Evolutionary conservation across 2,113 vertebrate species (phyloP).

Genomic region (Xiphorhynchus elegans): DNA sequence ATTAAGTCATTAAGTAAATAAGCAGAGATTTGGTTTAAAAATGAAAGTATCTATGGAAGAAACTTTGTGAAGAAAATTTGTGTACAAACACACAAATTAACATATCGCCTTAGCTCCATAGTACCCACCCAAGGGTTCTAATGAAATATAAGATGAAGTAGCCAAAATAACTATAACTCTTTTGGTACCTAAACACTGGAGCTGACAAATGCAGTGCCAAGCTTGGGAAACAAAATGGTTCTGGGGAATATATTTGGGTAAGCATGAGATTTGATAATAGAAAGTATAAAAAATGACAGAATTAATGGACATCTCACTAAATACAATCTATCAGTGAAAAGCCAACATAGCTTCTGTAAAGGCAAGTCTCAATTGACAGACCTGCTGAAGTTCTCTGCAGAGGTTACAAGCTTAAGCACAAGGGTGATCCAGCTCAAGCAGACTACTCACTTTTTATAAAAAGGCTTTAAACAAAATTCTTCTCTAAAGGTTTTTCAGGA

Average conservation of each 20-base stretch:
- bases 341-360: background rate
- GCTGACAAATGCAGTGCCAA: background rate
- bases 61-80: background rate
- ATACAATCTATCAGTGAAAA: background rate
- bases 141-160: background rate
- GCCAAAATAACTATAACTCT: background rate
- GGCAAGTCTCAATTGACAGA: background rate
- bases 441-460: background rate
- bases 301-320: background rate
- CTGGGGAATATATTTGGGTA: background rate
- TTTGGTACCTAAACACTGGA: background rate
- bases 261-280: background rate
- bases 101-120: fast-evolving
- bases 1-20: background rate
- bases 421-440: background rate
- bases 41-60: background rate
- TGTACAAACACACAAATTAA: background rate
- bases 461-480: background rate
- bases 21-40: background rate
- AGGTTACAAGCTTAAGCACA: background rate
- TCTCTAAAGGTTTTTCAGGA: background rate
- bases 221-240: background rate
- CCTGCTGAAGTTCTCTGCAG: background rate
- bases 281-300: background rate
- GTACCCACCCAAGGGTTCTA: background rate